Evolutionary conservation across 2,888 invertebrate species (phyloP).

Genomic region (Microdon myrmicae): DNA sequence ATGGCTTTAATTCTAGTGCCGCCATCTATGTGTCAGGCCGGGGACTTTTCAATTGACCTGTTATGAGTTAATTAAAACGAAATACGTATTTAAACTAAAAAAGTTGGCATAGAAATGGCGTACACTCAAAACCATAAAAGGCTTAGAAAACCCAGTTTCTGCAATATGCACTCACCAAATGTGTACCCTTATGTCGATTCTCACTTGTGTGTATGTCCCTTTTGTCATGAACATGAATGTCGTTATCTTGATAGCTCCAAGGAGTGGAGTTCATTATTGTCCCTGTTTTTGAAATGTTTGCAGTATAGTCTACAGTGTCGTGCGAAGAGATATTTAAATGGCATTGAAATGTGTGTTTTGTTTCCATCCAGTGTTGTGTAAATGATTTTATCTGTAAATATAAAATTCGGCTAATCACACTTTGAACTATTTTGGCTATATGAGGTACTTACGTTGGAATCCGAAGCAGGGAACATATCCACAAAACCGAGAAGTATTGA

Average conservation of each 20-base stretch:
- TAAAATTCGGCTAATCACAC: not conserved
- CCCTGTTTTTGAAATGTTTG: conserved; percentile 45
- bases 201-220: conserved; percentile 25
- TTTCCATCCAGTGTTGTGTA: conserved; percentile 61
- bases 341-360: conserved; percentile 62
- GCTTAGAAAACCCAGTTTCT: too few relatives aligned
- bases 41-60: too few relatives aligned
- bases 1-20: too few relatives aligned
- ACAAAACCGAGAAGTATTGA: conserved; percentile 68
- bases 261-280: conserved; percentile 55
- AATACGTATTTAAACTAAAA: too few relatives aligned
- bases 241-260: conserved; percentile 52
- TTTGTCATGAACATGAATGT: conserved; percentile 47
- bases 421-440: not conserved
- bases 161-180: too few relatives aligned
- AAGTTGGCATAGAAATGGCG: too few relatives aligned
- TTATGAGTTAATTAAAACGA: too few relatives aligned
- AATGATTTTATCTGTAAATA: conserved; percentile 56
- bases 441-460: conserved; percentile 53
- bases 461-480: conserved; percentile 69
- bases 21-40: too few relatives aligned
- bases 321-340: conserved; percentile 59
- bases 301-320: conserved; percentile 32
- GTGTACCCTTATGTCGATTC: conserved; percentile 42
- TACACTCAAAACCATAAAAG: too few relatives aligned